Evolutionary conservation across 1,140 invertebrate genomes (phyloP).

Genomic region (Papilio glaucus): DNA sequence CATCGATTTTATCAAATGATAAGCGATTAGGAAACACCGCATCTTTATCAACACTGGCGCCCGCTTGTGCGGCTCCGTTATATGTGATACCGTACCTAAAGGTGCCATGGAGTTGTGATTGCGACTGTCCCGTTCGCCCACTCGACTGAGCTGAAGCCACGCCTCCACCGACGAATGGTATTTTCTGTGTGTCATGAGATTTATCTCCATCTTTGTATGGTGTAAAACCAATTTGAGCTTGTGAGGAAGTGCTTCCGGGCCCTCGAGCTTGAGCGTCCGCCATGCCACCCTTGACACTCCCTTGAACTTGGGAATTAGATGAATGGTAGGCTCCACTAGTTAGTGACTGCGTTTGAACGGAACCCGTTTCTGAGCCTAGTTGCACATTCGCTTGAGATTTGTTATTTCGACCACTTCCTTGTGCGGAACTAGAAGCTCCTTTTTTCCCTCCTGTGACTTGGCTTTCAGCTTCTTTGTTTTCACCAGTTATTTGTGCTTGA

Average conservation of each 20-base stretch:
- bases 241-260: conserved; percentile 91
- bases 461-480: conserved; percentile 87
- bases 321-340: conserved; percentile 89
- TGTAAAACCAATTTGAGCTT: conserved; percentile 93
- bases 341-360: conserved; percentile 89
- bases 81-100: conserved; percentile 91
- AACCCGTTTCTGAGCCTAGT: conserved; percentile 88
- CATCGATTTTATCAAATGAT: conserved; percentile 76
- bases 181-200: conserved; percentile 73
- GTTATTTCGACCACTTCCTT: conserved; percentile 88
- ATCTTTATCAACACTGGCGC: conserved; percentile 86
- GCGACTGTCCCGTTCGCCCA: conserved; percentile 88
- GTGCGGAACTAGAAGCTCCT: conserved; percentile 89
- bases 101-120: conserved; percentile 90
- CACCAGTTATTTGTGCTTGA: conserved; percentile 91
- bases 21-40: conserved; percentile 70
- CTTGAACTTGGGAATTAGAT: conserved; percentile 90
- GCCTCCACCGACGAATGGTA: conserved; percentile 89
- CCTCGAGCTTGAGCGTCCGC: conserved; percentile 93
- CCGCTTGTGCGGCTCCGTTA: conserved; percentile 91
- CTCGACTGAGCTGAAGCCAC: conserved; percentile 90
- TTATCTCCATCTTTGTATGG: conserved; percentile 86
- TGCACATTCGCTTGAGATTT: conserved; percentile 91
- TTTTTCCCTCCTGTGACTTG: conserved; percentile 89
- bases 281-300: conserved; percentile 90